Evolutionary conservation across 2,888 invertebrate genomes (phyloP), one percentile per base, ranked within the genome.

Genomic region (Zygaena filipendulae): DNA sequence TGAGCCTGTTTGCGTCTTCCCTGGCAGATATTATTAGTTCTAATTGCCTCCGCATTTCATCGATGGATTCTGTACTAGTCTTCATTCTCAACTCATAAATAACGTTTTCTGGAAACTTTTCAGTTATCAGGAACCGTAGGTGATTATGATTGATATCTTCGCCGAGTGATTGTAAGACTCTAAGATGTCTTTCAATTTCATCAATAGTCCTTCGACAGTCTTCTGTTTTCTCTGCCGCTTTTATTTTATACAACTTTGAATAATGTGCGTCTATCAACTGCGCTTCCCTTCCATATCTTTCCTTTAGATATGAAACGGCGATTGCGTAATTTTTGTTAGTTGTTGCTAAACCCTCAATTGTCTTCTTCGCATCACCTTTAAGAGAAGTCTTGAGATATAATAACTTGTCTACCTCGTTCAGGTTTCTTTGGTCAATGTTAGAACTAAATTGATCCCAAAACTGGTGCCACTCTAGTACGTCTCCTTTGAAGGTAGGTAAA

Each of bases 401-500:
- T n/a, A 46, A 23, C 16, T 48, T 46, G 20, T 46, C 42, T 1
- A 45, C 44, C 20, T 43, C 33, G 3, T 11, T 25, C 2, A 44
- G 18, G 11, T 37, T 35, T 9, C 40, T 31, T 4, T 12, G 28
- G 21, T 42, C 24, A 1, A 45, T 24, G 21, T 38, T 45, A 4
- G 42, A 40, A 3, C 22, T 7, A 33, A 46, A 47, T 8, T 42
- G 39, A 6, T 46, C 42, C 43, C 48, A 46, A 33, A 46, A 45
- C 12, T 38, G 29, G 6, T 36, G 25, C 39, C 44, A 44, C 7
- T 39, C 32, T 2, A 43, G 26, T 4, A 45, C 21, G 12, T 48
- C 29, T 1, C 46, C 45, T 9, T 38, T 29, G 27, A 43, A 45
- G 23, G 32, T 30, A 2, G 39, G 13, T 4, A 44, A 25, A 3